Percentiles rank a stretch among this genome's conserved stretches.
These are phyloP conservation scores for Tyto alba DNA, from an alignment of 2,113 vertebrate species.

Conservation along the genomic window DNA sequence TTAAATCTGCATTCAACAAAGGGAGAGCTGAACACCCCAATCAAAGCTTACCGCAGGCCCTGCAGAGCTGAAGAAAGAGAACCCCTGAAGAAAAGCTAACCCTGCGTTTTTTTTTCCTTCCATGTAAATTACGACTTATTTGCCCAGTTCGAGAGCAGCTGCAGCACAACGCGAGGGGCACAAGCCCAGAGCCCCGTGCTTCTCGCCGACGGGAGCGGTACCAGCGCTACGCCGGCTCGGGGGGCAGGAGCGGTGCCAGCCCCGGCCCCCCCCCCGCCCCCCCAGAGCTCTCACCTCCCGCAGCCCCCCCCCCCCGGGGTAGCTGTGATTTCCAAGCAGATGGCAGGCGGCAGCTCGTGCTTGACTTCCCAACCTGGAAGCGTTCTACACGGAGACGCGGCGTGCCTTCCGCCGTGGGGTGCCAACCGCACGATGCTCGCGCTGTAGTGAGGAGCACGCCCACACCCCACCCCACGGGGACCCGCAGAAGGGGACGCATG, in stretches of 20 bases:
- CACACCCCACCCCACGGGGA: rapidly evolving
- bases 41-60: background rate
- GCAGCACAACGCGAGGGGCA: background rate
- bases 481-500: rapidly evolving
- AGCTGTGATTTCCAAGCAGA: background rate
- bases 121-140: background rate
- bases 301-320: background rate
- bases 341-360: background rate
- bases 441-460: rapidly evolving
- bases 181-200: rapidly evolving
- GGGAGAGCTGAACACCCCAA: background rate
- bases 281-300: background rate
- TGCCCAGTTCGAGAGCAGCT: background rate
- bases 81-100: background rate
- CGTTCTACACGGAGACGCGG: rapidly evolving
- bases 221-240: rapidly evolving
- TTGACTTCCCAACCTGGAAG: background rate
- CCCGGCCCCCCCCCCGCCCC: background rate
- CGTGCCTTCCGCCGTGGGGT: rapidly evolving
- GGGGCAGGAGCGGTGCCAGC: background rate
- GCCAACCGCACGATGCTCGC: rapidly evolving
- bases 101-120: background rate
- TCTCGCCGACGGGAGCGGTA: rapidly evolving
- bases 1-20: background rate
- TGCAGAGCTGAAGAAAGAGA: background rate